Conservation (phyloP, 2,888 invertebrate species). For the Ceriagrion tenellum region DNA sequence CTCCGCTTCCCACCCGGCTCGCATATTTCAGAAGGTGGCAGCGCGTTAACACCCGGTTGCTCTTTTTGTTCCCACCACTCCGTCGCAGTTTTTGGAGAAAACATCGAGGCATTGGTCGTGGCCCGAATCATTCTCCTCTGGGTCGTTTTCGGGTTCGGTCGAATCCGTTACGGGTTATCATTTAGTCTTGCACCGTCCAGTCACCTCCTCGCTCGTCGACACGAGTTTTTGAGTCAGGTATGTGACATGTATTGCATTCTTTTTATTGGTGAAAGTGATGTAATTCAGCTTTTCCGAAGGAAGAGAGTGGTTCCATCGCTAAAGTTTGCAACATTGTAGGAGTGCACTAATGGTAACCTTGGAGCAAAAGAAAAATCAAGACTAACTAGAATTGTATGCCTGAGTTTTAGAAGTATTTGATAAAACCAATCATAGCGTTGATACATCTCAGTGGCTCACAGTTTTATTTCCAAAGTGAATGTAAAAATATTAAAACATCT, state of each 20-base stretch:
- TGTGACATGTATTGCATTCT: neutral
- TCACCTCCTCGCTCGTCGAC: neutral
- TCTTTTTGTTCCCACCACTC: neutral
- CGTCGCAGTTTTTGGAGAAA: neutral
- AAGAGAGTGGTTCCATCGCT: too few relatives aligned
- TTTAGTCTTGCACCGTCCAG: neutral
- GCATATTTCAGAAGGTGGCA: neutral
- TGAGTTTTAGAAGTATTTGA: too few relatives aligned
- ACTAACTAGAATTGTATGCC: too few relatives aligned
- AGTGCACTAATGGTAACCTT: too few relatives aligned
- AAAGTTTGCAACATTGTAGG: too few relatives aligned
- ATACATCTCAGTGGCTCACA: too few relatives aligned
- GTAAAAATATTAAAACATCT: too few relatives aligned
- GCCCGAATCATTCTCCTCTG: neutral
- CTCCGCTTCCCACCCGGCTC: neutral
- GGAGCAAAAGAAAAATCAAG: too few relatives aligned
- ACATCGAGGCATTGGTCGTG: neutral
- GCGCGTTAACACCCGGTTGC: neutral
- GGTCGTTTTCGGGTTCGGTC: neutral
- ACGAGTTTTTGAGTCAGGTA: neutral
- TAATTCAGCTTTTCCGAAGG: too few relatives aligned
- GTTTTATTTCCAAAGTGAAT: too few relatives aligned
- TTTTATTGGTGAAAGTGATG: too few relatives aligned
- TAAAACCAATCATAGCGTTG: too few relatives aligned
- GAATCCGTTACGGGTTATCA: neutral